Base-by-base conservation (phyloP, 2,113 vertebrate genomes). In the Lophura nycthemera region DNA sequence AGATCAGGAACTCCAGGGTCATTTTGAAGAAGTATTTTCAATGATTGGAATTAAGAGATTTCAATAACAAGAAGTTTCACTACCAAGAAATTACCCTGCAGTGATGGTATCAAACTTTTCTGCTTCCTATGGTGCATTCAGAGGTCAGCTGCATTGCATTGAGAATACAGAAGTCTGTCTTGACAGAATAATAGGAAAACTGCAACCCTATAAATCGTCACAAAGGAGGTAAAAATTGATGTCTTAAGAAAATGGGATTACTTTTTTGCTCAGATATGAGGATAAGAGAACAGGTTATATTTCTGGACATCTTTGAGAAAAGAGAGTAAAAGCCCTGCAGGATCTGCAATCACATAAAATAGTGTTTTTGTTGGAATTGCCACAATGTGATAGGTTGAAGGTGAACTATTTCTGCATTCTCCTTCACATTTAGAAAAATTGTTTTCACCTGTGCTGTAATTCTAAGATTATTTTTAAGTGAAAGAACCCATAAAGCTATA, bases 1-100 rank as follows among this genome's bases (percentile, higher is more conserved):
- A 45, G 30, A 70, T 77, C 45, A 21, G 76, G 78, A 88, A 56
- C 48, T 78, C 61, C 61, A 43, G 22, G n/a, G 57, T 87, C 25
- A 64, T 96, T 95, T 57, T 93, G 82, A 77, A 86, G 66, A 86
- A 83, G 63, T 60, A 14, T 91, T 56, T 70, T 83, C 74, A 80
- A 57, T 89, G 54, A 88, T 69, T 83, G 52, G 74, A 96, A 86
- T 96, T 64, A 83, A 87, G 93, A 83, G 22, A 65, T 80, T 75
- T 88, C 27, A 54, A 54, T 54, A 29, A 54, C 52, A 54, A 54
- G 8, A 30, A 54, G 86, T 75, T 91, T 89, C 90, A 83, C 42
- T 80, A 94, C 94, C 18, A 30, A 92, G 90, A 81, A 81, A 40
- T 91, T 89, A 78, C 36, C 84, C 87, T 81, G 84, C 40, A 69